phyloP scores from a whole-genome alignment of 2,888 invertebrate species.

The Chaetoderma sp. region DNA sequence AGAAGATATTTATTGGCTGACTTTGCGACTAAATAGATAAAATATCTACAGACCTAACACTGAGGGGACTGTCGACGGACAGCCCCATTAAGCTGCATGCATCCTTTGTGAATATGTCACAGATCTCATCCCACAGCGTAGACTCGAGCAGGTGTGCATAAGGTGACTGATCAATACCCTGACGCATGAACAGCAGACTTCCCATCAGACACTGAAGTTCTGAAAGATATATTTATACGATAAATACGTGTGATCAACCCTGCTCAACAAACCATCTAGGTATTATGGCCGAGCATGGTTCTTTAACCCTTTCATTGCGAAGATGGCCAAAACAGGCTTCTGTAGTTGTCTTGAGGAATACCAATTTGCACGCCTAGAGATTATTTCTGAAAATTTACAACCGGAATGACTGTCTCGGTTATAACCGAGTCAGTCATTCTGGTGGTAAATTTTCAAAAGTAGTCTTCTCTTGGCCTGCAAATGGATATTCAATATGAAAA shows the following conservation, averaged over 20 bases:
- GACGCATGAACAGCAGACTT: slow-evolving; percentile 82
- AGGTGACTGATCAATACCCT: slow-evolving; percentile 83
- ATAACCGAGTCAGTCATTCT: too few relatives aligned
- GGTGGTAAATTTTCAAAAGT: too few relatives aligned
- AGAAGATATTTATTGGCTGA: too few relatives aligned
- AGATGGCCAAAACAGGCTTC: too few relatives aligned
- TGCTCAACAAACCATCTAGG: not conserved
- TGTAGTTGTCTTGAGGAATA: too few relatives aligned
- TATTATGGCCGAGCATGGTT: not conserved
- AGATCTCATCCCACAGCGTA: slow-evolving; percentile 86
- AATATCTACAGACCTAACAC: slow-evolving; percentile 77
- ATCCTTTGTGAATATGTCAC: slow-evolving; percentile 91
- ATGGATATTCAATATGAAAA: too few relatives aligned
- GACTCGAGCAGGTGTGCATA: slow-evolving; percentile 82
- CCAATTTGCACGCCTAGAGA: too few relatives aligned
- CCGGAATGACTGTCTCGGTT: too few relatives aligned
- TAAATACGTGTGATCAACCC: not conserved
- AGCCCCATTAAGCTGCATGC: slow-evolving; percentile 91
- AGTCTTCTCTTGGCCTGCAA: too few relatives aligned
- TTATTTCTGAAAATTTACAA: too few relatives aligned
- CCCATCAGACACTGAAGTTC: slow-evolving; percentile 90
- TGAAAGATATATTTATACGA: slow-evolving; percentile 56
- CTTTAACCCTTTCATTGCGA: not conserved
- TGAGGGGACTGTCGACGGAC: slow-evolving; percentile 89
- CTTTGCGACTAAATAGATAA: too few relatives aligned